Percentiles rank a stretch among this genome's conserved stretches.
Evolutionary conservation across 2,797 vertebrate species (phyloP).

Genomic region (Diplodus sargus): DNA sequence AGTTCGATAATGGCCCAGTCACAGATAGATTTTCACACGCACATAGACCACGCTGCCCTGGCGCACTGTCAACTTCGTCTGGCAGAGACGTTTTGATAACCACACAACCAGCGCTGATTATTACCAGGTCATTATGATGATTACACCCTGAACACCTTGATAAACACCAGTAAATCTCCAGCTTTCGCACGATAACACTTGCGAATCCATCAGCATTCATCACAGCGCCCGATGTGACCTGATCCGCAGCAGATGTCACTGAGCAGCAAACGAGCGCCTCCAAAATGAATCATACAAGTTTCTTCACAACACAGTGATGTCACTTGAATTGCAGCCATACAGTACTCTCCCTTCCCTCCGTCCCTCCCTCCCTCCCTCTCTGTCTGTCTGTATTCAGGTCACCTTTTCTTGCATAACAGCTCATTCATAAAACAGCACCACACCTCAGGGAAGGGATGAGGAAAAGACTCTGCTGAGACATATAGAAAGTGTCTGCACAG

Average conservation of each 20-base stretch:
- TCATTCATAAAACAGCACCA: slow-evolving; percentile 82
- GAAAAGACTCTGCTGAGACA: slow-evolving; percentile 57
- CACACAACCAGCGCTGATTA: slow-evolving; percentile 15
- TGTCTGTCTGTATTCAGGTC: slow-evolving; percentile 71
- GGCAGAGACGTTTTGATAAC: slow-evolving; percentile 10
- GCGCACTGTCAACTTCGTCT: slow-evolving; percentile 14
- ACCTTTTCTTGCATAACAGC: slow-evolving; percentile 76
- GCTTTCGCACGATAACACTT: slow-evolving; percentile 26
- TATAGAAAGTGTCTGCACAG: slow-evolving; percentile 51
- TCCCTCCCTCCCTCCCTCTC: background rate
- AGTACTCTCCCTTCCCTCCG: slow-evolving; percentile 4
- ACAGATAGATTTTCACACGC: slow-evolving; percentile 20
- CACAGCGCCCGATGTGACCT: slow-evolving; percentile 22
- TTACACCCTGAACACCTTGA: slow-evolving; percentile 32
- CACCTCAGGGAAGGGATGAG: slow-evolving; percentile 63
- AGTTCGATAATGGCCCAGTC: slow-evolving; percentile 8
- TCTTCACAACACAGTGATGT: slow-evolving; percentile 37
- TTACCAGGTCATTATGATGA: slow-evolving; percentile 35
- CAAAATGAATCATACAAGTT: slow-evolving; percentile 13
- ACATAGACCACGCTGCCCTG: slow-evolving; percentile 3
- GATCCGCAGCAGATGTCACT: slow-evolving; percentile 13
- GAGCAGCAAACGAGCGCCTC: slow-evolving; percentile 23
- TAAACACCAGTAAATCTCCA: slow-evolving; percentile 48
- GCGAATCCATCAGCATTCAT: slow-evolving; percentile 33
- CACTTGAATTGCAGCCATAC: slow-evolving; percentile 31